Percentiles rank a stretch among this genome's conserved stretches.
These are phyloP conservation scores for Phacellophora camtschatica DNA, from an alignment of 30 jellyfish, hydroid and myxozoan species.

Conservation along the genomic window DNA sequence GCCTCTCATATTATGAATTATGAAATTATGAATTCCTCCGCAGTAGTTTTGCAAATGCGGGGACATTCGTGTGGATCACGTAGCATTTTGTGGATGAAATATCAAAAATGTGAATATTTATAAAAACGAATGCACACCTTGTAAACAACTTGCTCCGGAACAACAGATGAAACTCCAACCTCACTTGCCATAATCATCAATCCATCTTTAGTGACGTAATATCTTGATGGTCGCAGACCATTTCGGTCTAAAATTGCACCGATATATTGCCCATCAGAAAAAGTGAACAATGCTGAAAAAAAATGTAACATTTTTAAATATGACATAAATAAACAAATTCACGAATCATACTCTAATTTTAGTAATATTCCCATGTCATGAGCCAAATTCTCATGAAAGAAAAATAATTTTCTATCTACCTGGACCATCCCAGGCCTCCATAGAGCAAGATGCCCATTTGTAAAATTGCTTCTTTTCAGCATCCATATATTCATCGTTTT, in stretches of 20 bases:
- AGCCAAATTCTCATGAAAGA: not conserved
- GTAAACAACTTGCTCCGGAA: constrained; percentile 46
- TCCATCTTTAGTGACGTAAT: constrained; percentile 61
- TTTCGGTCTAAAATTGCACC: constrained; percentile 76
- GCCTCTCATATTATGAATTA: no score
- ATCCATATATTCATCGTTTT: constrained; percentile 51
- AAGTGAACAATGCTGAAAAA: constrained; percentile 49
- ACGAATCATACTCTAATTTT: no score
- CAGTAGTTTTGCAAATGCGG: no score
- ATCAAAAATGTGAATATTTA: no score
- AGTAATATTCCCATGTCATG: no score
- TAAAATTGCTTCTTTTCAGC: constrained; percentile 38
- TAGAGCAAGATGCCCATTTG: constrained; percentile 72
- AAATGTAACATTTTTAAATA: no score
- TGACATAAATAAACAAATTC: no score
- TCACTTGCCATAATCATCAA: constrained; percentile 80
- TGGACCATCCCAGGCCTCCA: constrained; percentile 94
- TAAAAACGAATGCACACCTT: no score
- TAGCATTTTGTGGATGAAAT: no score
- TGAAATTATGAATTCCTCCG: no score
- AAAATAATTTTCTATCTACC: not conserved
- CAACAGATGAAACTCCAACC: constrained; percentile 70
- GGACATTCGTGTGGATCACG: no score
- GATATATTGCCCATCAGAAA: constrained; percentile 72
- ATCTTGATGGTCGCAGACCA: constrained; percentile 75